These are phyloP conservation scores for Lepus timidus DNA, from an alignment of 2,113 vertebrate genomes.

Conservation along the genomic window DNA sequence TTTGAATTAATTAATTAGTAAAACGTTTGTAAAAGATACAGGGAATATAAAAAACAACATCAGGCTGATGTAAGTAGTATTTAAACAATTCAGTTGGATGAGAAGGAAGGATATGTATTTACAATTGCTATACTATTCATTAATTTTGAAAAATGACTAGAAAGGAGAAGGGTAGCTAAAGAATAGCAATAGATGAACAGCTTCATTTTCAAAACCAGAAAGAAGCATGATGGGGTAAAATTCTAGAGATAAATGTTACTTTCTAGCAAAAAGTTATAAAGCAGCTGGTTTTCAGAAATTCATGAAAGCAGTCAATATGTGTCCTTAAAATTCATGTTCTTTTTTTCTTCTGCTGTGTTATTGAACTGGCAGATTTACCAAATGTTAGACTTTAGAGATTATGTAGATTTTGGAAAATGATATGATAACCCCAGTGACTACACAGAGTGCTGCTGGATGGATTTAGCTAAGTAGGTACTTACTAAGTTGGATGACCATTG, in stretches of 20 bases:
- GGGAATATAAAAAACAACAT: not conserved
- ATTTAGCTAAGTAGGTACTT: conserved; percentile 28
- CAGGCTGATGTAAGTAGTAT: not conserved
- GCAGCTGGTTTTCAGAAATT: not conserved
- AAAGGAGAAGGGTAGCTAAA: not conserved
- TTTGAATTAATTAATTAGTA: too few relatives aligned
- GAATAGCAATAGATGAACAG: not conserved
- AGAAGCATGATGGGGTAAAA: not conserved
- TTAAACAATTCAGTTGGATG: conserved; percentile 17
- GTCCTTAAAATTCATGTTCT: conserved; percentile 48
- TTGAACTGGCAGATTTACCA: conserved; percentile 10
- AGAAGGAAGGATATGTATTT: not conserved
- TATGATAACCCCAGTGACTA: not conserved
- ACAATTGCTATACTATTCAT: not conserved
- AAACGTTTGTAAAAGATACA: not conserved
- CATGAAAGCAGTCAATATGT: conserved; percentile 62
- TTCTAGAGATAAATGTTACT: conserved; percentile 44
- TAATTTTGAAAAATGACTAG: not conserved
- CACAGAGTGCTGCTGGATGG: not conserved
- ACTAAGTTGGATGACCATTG: not conserved
- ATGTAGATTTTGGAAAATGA: not conserved
- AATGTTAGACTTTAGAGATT: not conserved
- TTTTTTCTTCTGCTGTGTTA: conserved; percentile 44
- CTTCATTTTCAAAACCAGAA: conserved; percentile 56
- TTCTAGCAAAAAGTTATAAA: conserved; percentile 50